phyloP scores from a whole-genome alignment of 2,113 vertebrate genomes.

The Rattus rattus region DNA sequence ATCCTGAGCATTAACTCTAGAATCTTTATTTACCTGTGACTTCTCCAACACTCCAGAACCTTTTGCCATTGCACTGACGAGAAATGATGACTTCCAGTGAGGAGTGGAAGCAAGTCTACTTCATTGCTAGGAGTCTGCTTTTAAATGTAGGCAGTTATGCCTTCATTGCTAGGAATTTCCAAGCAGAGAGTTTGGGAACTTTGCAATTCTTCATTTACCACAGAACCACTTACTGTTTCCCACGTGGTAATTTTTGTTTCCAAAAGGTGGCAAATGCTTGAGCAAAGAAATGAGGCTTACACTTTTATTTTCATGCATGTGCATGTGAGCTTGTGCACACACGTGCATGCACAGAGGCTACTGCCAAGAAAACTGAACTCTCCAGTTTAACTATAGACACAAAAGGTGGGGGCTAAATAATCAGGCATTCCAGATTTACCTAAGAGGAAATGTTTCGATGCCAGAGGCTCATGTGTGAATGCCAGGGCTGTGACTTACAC shows the following conservation, averaged over 20 bases:
- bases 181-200: background rate
- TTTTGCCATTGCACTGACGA: background rate
- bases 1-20: background rate
- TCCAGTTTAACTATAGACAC: background rate
- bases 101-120: background rate
- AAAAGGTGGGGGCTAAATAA: background rate
- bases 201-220: background rate
- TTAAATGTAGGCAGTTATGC: background rate
- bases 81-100: background rate
- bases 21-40: background rate
- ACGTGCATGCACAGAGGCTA: background rate
- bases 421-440: conserved; percentile 17
- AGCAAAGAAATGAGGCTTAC: background rate
- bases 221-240: background rate
- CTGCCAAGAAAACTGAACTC: background rate
- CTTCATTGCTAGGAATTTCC: background rate
- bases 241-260: background rate
- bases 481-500: conserved; percentile 22
- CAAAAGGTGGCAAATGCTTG: background rate
- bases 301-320: background rate
- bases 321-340: background rate
- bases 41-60: background rate
- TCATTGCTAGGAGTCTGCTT: background rate
- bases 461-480: background rate
- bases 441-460: background rate